Conservation (phyloP, 1,140 invertebrate genomes). For the Chionoecetes opilio region DNA sequence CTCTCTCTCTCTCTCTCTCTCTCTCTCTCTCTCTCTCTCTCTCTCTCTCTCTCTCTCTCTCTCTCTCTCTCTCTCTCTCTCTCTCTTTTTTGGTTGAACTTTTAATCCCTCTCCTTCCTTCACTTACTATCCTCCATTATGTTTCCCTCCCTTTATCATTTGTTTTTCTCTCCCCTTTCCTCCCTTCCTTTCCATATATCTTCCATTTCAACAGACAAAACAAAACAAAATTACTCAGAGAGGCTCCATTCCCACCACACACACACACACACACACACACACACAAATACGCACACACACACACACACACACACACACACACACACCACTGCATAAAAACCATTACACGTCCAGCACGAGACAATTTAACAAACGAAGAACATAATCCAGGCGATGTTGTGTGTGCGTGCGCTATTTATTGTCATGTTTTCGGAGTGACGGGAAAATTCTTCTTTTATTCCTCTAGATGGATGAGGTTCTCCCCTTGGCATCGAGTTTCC, state of each 20-base stretch:
- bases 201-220: no score
- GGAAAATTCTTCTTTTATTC: no score
- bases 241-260: neutral
- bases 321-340: neutral
- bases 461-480: no score
- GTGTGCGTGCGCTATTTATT: no score
- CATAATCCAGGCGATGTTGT: neutral
- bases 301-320: slow-evolving; percentile 14
- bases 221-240: no score
- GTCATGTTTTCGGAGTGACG: no score
- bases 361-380: neutral
- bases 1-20: slow-evolving; percentile 5
- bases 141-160: no score
- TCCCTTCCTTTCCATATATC: no score
- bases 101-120: neutral
- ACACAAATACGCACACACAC: neutral
- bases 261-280: neutral
- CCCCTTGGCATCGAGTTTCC: no score
- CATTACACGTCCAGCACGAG: neutral
- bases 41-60: neutral
- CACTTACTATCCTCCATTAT: no score
- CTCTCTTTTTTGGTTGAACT: neutral
- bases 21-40: slow-evolving; percentile 9
- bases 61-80: neutral
- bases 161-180: no score